Evolutionary conservation across 2,888 invertebrate species (phyloP).

Genomic region (Clepsis dumicolana): DNA sequence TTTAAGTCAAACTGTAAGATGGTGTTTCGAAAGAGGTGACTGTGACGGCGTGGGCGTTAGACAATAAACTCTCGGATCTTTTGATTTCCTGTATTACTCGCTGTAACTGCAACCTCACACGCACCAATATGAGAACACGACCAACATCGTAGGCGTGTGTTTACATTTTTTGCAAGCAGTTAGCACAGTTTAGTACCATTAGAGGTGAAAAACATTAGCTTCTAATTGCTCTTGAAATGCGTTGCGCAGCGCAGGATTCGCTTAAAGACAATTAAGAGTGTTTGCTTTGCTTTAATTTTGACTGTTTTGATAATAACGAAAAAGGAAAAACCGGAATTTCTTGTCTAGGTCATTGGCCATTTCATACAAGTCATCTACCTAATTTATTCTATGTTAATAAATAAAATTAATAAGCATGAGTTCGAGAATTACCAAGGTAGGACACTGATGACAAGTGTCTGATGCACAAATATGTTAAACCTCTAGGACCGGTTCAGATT

Average conservation of each 20-base stretch:
- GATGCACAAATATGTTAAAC: too few species aligned
- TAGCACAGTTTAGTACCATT: slow-evolving; percentile 31
- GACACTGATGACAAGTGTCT: too few species aligned
- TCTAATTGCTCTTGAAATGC: slow-evolving; percentile 32
- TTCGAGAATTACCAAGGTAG: neutral
- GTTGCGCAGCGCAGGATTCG: slow-evolving; percentile 10
- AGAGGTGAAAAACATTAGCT: slow-evolving; percentile 32
- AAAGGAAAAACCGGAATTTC: neutral
- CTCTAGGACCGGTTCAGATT: too few species aligned
- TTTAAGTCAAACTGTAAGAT: too few species aligned
- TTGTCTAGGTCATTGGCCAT: neutral
- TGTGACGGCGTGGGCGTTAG: too few species aligned
- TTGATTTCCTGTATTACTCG: too few species aligned
- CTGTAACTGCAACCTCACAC: slow-evolving; percentile 20
- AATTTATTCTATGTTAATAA: neutral
- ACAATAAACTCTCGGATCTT: too few species aligned
- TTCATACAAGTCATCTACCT: neutral
- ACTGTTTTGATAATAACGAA: neutral
- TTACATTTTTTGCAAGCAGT: slow-evolving; percentile 41
- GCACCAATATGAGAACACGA: neutral
- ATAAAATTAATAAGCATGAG: neutral
- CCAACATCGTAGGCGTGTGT: slow-evolving; percentile 36
- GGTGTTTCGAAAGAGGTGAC: too few species aligned
- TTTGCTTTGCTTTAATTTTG: neutral
- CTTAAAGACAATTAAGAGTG: neutral